Conservation (phyloP, 2,797 vertebrate genomes). For the Helarctos malayanus region DNA sequence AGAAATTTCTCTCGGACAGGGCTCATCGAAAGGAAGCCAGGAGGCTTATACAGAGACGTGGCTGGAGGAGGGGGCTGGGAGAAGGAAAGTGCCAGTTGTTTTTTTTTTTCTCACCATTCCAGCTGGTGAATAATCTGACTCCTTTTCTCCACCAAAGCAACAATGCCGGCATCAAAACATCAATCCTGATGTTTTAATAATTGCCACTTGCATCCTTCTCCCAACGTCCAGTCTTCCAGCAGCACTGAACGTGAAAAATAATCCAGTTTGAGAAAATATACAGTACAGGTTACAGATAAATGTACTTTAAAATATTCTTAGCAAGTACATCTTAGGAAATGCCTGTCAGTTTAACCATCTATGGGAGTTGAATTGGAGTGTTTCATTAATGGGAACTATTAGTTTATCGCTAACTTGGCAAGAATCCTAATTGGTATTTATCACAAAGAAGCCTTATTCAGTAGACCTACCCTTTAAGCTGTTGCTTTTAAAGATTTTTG, state of each 20-base stretch:
- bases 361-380: conserved; percentile 55
- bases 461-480: background rate
- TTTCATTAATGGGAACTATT: conserved; percentile 70
- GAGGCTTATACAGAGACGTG: background rate
- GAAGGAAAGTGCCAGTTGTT: background rate
- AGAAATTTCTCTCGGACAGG: background rate
- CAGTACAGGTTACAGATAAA: background rate
- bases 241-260: conserved; percentile 14
- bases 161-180: background rate
- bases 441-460: conserved; percentile 66
- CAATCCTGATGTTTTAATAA: background rate
- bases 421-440: conserved; percentile 73
- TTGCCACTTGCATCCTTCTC: background rate
- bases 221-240: background rate
- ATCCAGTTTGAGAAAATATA: background rate
- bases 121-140: background rate
- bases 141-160: background rate
- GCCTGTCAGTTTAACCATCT: conserved; percentile 32
- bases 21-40: background rate
- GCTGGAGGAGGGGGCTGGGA: background rate
- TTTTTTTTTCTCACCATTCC: background rate
- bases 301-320: conserved; percentile 50
- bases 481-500: conserved; percentile 61
- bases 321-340: background rate
- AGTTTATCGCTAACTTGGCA: conserved; percentile 75